A percentile compares a stretch with the other conserved stretches of the same genome.
Conservation (phyloP, 2,113 vertebrate species). For the Pelodiscus sinensis region DNA sequence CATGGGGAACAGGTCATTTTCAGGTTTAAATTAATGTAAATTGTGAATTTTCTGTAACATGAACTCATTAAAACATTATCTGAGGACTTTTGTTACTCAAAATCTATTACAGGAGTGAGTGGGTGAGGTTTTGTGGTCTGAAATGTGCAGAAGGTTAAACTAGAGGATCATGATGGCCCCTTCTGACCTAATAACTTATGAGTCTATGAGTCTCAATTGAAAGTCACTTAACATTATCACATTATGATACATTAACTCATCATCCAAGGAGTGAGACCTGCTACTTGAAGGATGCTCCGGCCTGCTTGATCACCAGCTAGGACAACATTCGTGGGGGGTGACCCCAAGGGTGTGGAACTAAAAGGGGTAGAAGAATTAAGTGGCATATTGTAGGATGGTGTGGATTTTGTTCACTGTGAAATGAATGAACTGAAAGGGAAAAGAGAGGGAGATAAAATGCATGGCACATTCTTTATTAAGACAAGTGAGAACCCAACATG, state of each 20-base stretch:
- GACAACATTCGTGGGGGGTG: neutral
- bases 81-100: too few species aligned
- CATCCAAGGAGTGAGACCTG: neutral
- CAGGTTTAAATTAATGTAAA: too few species aligned
- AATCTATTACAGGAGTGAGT: too few species aligned
- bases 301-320: neutral
- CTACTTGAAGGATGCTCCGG: neutral
- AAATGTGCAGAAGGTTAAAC: too few species aligned
- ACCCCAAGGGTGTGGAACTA: neutral
- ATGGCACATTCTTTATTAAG: too few species aligned
- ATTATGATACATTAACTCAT: neutral
- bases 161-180: too few species aligned
- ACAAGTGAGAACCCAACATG: too few species aligned
- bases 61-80: too few species aligned
- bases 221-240: neutral
- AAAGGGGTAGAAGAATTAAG: fast-evolving
- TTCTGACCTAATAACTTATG: too few species aligned
- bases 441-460: neutral
- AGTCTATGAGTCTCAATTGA: neutral
- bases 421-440: neutral
- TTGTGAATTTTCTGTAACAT: too few species aligned
- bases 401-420: neutral
- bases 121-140: too few species aligned
- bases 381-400: neutral
- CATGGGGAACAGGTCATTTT: too few species aligned